Conservation (phyloP, 2,113 vertebrate species). For the Lontra canadensis region DNA sequence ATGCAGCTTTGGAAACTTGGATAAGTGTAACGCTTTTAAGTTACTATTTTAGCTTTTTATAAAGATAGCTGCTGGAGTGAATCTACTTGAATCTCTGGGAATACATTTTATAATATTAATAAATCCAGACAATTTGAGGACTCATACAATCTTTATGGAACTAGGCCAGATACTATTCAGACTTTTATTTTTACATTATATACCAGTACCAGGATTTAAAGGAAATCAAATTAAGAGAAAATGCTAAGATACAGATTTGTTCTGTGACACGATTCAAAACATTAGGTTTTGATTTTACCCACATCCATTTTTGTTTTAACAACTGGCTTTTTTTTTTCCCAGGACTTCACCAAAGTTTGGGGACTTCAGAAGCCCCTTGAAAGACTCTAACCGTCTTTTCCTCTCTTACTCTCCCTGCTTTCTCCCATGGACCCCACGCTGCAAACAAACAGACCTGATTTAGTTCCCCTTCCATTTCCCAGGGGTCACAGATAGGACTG, state of each 20-base stretch:
- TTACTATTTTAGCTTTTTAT: conserved; percentile 32
- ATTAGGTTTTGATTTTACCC: neutral
- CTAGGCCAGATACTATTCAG: neutral
- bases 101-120: conserved; percentile 50
- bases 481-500: no score
- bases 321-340: neutral
- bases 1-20: neutral
- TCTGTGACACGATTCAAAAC: neutral
- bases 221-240: conserved; percentile 35
- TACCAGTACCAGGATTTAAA: conserved; percentile 13
- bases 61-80: neutral
- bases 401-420: fast-evolving
- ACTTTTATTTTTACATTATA: conserved; percentile 36
- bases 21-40: neutral
- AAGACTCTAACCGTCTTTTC: neutral
- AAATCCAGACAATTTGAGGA: conserved; percentile 3
- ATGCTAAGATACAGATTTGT: conserved; percentile 15
- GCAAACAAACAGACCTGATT: neutral
- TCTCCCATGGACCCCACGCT: fast-evolving
- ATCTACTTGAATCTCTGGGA: conserved; percentile 16
- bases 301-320: neutral
- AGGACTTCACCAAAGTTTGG: neutral
- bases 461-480: neutral
- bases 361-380: neutral
- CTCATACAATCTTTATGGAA: conserved; percentile 25